Conservation (phyloP, 2,113 vertebrate genomes). For the Alectura lathami region DNA sequence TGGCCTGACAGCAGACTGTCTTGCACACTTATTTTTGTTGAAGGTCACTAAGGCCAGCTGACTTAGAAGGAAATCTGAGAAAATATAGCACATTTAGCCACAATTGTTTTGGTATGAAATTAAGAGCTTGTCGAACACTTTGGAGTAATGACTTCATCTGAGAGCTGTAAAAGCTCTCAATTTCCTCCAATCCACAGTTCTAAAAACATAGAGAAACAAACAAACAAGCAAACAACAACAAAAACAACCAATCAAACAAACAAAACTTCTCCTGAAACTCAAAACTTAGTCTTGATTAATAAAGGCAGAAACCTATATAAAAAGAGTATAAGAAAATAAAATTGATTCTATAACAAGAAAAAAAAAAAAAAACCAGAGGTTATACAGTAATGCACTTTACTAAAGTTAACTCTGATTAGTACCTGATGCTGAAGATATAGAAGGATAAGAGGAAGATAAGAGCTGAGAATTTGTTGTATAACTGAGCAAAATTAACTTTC, state of each 20-base stretch:
- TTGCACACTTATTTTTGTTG: background rate
- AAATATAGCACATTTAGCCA: background rate
- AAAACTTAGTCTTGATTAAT: background rate
- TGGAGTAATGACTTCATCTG: background rate
- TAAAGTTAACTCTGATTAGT: background rate
- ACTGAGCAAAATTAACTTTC: conserved; percentile 15
- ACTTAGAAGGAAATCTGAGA: background rate
- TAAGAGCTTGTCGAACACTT: background rate
- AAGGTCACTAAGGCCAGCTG: background rate
- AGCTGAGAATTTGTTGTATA: background rate
- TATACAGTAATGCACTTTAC: background rate
- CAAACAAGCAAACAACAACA: background rate
- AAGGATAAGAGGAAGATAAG: background rate
- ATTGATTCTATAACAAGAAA: background rate
- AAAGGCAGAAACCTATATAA: background rate
- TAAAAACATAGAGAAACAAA: background rate
- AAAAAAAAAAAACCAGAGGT: accelerated
- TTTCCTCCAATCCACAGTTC: background rate
- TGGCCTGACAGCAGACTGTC: background rate
- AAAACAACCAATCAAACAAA: background rate
- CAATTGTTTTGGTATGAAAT: background rate
- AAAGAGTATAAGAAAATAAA: background rate
- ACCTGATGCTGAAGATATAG: background rate
- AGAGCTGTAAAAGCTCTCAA: background rate
- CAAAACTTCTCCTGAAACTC: background rate